Conservation (phyloP, 2,888 invertebrate species). For the Andrena fulva region DNA sequence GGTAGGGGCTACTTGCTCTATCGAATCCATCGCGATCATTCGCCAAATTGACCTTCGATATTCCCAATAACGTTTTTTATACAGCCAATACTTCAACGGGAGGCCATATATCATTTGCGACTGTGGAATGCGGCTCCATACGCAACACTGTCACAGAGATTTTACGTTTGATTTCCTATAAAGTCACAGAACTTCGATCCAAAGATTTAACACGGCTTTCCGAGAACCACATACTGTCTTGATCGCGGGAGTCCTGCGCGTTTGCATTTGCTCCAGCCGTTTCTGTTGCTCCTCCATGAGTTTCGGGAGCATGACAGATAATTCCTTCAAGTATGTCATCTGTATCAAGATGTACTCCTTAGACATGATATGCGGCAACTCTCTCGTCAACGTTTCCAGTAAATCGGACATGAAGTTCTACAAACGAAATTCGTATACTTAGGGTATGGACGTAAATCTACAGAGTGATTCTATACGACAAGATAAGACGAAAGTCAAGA, state of each 20-base stretch:
- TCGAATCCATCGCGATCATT: neutral
- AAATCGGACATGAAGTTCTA: constrained; percentile 34
- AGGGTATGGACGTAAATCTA: neutral
- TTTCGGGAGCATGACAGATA: neutral
- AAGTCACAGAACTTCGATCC: neutral
- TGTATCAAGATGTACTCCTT: neutral
- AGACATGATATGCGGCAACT: constrained; percentile 26
- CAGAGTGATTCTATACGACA: neutral
- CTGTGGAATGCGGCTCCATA: neutral
- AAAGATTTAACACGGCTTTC: neutral
- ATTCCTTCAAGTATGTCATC: neutral
- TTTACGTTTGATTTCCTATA: neutral
- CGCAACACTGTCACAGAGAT: neutral
- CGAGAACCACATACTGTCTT: constrained; percentile 2
- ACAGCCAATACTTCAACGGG: constrained; percentile 28
- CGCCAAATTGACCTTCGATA: constrained; percentile 27
- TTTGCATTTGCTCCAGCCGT: neutral
- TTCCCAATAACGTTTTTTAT: constrained; percentile 39
- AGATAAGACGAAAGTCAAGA: too few species aligned
- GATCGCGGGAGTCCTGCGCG: neutral
- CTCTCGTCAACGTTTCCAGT: neutral
- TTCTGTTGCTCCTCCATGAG: neutral
- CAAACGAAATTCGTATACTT: constrained; percentile 1
- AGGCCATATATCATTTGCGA: neutral
- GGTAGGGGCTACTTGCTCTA: neutral